Conservation (phyloP, 2,113 vertebrate genomes). For the Fukomys damarensis region DNA sequence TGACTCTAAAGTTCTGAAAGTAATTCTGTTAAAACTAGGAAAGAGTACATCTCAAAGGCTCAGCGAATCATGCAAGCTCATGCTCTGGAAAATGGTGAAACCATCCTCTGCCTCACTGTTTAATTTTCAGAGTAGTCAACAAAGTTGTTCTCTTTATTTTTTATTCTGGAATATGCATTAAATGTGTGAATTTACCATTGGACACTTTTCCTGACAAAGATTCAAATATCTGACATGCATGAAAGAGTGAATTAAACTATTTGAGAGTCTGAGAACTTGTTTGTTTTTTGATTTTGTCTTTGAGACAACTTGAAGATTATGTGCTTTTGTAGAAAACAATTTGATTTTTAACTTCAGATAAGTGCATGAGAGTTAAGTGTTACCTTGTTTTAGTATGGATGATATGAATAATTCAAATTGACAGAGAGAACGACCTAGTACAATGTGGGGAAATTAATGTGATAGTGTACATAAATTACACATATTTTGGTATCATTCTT, state of each 20-base stretch:
- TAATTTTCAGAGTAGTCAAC: slow-evolving; percentile 22
- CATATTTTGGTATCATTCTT: neutral
- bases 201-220: slow-evolving; percentile 38
- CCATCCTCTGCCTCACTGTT: neutral
- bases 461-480: neutral
- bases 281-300: neutral
- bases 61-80: neutral
- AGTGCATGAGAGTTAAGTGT: slow-evolving; percentile 3
- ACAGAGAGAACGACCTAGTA: slow-evolving; percentile 6
- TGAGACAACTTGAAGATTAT: slow-evolving; percentile 47
- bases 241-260: neutral
- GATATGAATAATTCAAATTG: slow-evolving; percentile 10
- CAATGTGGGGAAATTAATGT: slow-evolving; percentile 39
- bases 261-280: slow-evolving; percentile 17
- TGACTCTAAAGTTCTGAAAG: neutral
- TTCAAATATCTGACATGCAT: slow-evolving; percentile 14
- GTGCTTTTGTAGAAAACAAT: slow-evolving; percentile 57
- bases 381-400: slow-evolving; percentile 37
- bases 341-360: slow-evolving; percentile 53
- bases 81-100: neutral
- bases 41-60: neutral
- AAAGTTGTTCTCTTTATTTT: neutral
- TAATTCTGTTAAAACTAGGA: neutral
- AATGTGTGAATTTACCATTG: slow-evolving; percentile 2
- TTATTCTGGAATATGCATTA: neutral